Conservation (phyloP, 37 sponge, comb jelly and placozoan genomes). For the Spongilla lacustris region DNA sequence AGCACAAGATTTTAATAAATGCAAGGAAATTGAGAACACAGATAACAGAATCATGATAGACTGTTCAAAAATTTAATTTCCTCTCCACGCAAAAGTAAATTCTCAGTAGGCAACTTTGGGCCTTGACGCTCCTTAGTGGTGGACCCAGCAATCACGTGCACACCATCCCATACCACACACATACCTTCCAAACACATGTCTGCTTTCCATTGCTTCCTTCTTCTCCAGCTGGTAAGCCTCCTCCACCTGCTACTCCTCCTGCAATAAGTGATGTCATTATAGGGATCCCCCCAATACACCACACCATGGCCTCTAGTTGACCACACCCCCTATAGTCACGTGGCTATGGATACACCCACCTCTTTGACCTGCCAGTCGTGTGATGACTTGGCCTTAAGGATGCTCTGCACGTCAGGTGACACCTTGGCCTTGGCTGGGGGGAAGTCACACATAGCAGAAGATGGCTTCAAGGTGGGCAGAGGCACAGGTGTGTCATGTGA, state of each 20-base stretch:
- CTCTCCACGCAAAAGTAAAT: conserved; percentile 56
- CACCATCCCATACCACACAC: conserved; percentile 6
- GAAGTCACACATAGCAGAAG: neutral
- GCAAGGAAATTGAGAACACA: neutral
- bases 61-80: conserved; percentile 69
- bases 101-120: conserved; percentile 54
- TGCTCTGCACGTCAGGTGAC: conserved; percentile 26
- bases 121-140: conserved; percentile 42
- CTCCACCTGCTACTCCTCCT: conserved; percentile 71
- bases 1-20: too few relatives aligned
- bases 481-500: neutral
- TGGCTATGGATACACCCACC: conserved; percentile 4
- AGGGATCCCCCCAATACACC: too few relatives aligned
- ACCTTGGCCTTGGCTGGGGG: neutral
- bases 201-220: conserved; percentile 69
- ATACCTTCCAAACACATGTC: conserved; percentile 46
- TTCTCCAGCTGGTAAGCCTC: conserved; percentile 68
- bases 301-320: neutral
- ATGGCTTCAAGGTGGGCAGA: neutral
- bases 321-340: neutral
- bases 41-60: neutral
- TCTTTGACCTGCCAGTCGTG: conserved; percentile 50
- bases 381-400: conserved; percentile 70
- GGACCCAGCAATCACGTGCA: neutral
- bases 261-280: too few relatives aligned